Base-by-base conservation (phyloP, 2,888 invertebrate species). In the Amphipoea oculea region DNA sequence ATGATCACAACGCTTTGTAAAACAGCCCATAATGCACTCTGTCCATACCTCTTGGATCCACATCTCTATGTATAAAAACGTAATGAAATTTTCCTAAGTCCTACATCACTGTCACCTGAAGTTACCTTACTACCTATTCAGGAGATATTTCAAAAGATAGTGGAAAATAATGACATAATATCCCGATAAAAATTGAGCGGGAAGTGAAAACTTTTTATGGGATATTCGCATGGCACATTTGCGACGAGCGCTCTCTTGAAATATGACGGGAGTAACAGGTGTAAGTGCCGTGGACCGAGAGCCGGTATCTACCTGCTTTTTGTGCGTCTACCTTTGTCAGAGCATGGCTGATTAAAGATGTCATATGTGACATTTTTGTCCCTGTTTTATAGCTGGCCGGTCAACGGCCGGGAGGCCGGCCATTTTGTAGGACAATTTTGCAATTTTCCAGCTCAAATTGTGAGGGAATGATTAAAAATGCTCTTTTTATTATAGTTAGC, bases 261-360 rank as follows among this genome's bases (percentile, higher is more conserved):
- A 91, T 91, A 92, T 90, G 85, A 81, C 80, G 75, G 62, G 81
- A 89, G 93, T 92, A 93, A 93, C 91, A 93, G 93, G 92, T 93
- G 92, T 90, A 91, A 86, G 86, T 84, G 88, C 89, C 86, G 85
- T 84, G 84, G 84, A 83, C 82, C 73, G 73, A 88, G 80, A 84
- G 85, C 83, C 86, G 71, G 87, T 29, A 14, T 48, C 36, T 77
- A 48, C 68, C 78, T 81, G 90, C 86, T 89, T 90, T 90, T 90
- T 88, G 86, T 83, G 77, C 84, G 87, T 83, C 88, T 89, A 90
- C 88, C 89, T 89, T 83, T 83, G 85, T 88, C 82, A 88, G 36
- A 57, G 78, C 87, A 87, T 90, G 88, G 88, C 83, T 81, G 84
- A 88, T 79, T 86, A 83, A 76, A 80, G 80, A 81, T 76, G 84